Percentiles rank a stretch among this genome's conserved stretches.
phyloP scores from a whole-genome alignment of 1,140 invertebrate genomes.

The Bathynomus jamesi region DNA sequence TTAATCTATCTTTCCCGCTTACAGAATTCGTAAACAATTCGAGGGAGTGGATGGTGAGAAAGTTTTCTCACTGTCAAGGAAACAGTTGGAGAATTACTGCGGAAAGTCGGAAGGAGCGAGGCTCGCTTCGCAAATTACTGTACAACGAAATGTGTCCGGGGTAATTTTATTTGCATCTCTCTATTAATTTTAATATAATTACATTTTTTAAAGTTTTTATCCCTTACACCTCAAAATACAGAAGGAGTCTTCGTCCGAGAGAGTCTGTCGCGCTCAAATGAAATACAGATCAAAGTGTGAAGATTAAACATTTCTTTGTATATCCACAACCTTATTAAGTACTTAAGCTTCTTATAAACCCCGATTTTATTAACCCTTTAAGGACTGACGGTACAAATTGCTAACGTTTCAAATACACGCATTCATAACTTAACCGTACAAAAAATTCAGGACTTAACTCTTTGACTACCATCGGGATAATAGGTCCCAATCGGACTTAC shows the following conservation, averaged over 20 bases:
- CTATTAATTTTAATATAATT: neutral
- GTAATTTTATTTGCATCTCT: constrained; percentile 47
- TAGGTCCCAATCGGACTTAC: too few relatives aligned
- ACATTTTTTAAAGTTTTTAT: neutral
- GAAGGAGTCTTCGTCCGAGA: neutral
- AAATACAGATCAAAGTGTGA: neutral
- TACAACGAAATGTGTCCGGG: constrained; percentile 66
- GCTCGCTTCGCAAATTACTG: constrained; percentile 62
- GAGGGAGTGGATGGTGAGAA: constrained; percentile 59
- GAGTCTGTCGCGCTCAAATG: neutral
- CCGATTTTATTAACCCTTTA: too few relatives aligned
- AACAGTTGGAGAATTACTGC: constrained; percentile 59
- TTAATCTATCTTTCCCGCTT: too few relatives aligned
- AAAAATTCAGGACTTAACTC: too few relatives aligned
- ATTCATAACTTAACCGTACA: too few relatives aligned
- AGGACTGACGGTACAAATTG: too few relatives aligned
- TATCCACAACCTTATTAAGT: too few relatives aligned
- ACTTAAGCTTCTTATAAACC: too few relatives aligned
- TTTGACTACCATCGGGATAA: too few relatives aligned
- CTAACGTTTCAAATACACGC: too few relatives aligned
- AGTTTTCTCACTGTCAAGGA: constrained; percentile 56
- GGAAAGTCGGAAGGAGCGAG: constrained; percentile 61
- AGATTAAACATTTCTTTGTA: too few relatives aligned
- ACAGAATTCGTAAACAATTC: constrained; percentile 54
- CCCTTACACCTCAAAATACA: neutral